Base-by-base conservation (phyloP, 2,888 invertebrate species). In the Diaphora mendica region DNA sequence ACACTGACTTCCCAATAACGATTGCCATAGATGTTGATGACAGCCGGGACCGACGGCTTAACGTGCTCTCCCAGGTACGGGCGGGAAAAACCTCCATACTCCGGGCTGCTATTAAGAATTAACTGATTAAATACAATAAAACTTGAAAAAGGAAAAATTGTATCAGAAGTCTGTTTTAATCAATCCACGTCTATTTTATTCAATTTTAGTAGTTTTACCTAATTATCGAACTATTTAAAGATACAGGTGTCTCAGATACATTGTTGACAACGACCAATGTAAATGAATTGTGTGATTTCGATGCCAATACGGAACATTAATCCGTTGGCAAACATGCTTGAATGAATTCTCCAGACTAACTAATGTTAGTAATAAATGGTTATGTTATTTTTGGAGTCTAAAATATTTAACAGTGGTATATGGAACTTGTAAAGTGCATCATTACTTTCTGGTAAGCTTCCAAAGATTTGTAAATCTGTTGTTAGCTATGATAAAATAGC, bases 201-300 rank as follows among this genome's bases (percentile, higher is more conserved):
- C 23, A 17, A 17, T 26, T 4, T 62, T 23, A 30, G 30, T 42
- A 44, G 48, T 15, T 20, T 30, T 20, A 72, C 68, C 77, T 76
- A 83, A 88, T 87, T 87, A 85, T 86, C 78, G 77, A 76, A 75
- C 71, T 77, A 71, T 75, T 70, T 78, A 82, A 86, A 82, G 80
- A 83, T 85, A 79, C 89, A 90, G 89, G 88, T 91, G 90, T 81
- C 86, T 85, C 82, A 83, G 79, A 87, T 84, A 83, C 79, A 84
- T 84, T 80, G 75, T 80, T 77, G 77, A 73, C 76, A 78, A 75
- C 77, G 83, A 86, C 87, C 86, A 90, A 89, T 80, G 82, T 83
- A 87, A 83, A 84, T 78, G 83, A 74, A 79, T 80, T 82, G 79
- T 77, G 11, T 82, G 84, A 79, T 79, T 82, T 75, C 74, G 68